Base-by-base conservation (phyloP, 2,113 vertebrate species). In the Struthio camelus region DNA sequence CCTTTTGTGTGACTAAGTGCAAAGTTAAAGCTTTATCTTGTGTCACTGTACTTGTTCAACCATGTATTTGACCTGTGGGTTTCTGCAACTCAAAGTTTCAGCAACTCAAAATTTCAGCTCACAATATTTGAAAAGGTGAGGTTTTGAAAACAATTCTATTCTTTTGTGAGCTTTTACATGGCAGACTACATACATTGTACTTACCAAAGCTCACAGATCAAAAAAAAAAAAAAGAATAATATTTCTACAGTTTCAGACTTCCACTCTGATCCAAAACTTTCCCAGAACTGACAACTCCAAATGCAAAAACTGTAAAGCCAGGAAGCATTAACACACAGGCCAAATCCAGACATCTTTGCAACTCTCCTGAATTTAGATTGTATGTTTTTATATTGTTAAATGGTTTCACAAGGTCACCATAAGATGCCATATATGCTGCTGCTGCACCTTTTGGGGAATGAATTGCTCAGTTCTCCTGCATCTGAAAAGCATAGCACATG, bases 141-240 rank as follows among this genome's bases (percentile, higher is more conserved):
- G 25, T 40, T 94, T 94, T 79, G 84, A 91, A 92, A 92, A 51
- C 46, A 81, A 71, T 77, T 95, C 48, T 89, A 16, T 77, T 90
- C 42, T 87, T 75, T 72, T 81, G 40, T 85, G 54, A 81, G 89
- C 85, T 92, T 85, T 90, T 46, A 73, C 80, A 65, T 53, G 64
- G 44, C 67, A 95, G 73, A 79, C 64, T 85, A 59, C 62, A 3
- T 59, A 87, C 85, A 10, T 24, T 87, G 50, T 71, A 70, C 42
- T 93, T 70, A 92, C 61, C 66, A 61, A 87, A 62, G 53, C 18
- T 72, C 64, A 71, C 46, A 93, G 89, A 82, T 46, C 78, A 66
- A 70, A 90, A 89, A 46, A 64, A 89, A 95, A 89, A 10, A 59
- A 7, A 59, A 34, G 10, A 59, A 32, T 15, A 56, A 56, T 19